Percentiles rank a stretch among this genome's conserved stretches.
These are phyloP conservation scores for Grammomys dolichurus DNA, from an alignment of 2,113 vertebrate species.

Conservation along the genomic window DNA sequence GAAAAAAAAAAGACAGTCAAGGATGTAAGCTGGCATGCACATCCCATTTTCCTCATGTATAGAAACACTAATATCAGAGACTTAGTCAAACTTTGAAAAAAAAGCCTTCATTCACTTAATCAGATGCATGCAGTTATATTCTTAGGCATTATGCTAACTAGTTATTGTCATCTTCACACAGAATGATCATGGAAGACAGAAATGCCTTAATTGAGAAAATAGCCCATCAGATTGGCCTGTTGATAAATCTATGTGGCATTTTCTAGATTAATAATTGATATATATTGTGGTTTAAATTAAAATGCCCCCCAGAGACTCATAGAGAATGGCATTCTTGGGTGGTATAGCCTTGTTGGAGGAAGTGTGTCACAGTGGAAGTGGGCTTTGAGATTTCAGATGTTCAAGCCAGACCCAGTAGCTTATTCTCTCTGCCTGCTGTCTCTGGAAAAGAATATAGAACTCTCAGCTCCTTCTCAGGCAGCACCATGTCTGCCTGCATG, in stretches of 20 bases:
- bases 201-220: neutral
- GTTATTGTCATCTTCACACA: neutral
- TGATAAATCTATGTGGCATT: neutral
- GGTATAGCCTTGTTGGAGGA: neutral
- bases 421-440: neutral
- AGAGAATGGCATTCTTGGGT: neutral
- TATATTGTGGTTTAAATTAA: neutral
- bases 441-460: neutral
- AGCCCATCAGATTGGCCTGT: neutral
- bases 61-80: constrained; percentile 27
- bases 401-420: neutral
- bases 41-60: neutral
- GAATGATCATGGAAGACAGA: neutral
- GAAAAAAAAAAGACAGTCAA: neutral
- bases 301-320: neutral
- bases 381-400: neutral
- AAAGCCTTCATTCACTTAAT: constrained; percentile 9
- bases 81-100: neutral
- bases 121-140: neutral
- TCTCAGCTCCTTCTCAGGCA: neutral
- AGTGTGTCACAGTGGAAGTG: neutral
- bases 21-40: neutral
- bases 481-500: neutral
- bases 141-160: neutral
- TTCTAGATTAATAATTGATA: neutral